Evolutionary conservation across 2,113 vertebrate genomes (phyloP), one percentile per base, ranked within the genome.

Genomic region (Calidris pugnax): DNA sequence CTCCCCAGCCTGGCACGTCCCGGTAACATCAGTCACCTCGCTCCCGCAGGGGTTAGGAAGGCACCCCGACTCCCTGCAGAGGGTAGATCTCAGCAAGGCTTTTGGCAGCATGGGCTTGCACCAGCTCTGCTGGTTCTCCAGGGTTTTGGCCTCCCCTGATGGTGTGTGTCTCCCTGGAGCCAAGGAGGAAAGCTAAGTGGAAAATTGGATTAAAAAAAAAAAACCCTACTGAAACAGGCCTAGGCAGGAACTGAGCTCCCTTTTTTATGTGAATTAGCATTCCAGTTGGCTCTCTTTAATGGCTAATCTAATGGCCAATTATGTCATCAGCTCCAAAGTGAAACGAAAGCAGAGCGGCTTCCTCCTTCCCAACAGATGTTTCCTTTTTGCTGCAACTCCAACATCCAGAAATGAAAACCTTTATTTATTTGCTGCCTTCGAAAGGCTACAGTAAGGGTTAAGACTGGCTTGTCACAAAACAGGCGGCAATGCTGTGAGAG

Each of bases 291-390:
- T 90, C 51, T 80, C 50, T 89, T 85, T 77, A 95, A 93, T 63
- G 87, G 59, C 87, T 90, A 53, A 83, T 87, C 62, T 73, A 93
- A 84, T 59, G 81, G 71, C 63, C 67, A 87, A 73, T 62, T 91
- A 94, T 94, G 59, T 93, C 91, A 93, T 77, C 91, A 63, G 48
- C 53, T 88, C 67, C 95, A 80, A 73, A 88, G 1, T 73, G 85
- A 96, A 83, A 73, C 0, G 3, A 94, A 96, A 90, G 85, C 67
- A 50, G 71, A 83, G 50, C 0, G 0, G 67, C 81, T 94, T 95
- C 85, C 66, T 96, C n/a, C 63, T 82, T 95, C 87, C 74, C 77
- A 69, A 39, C 80, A 92, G 86, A 82, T 92, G 86, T 95, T 95
- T 95, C 95, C 81, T 66, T 92, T 87, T 68, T 62, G 32, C 69